Conservation (phyloP, 2,797 vertebrate species). For the Anas bahamensis region DNA sequence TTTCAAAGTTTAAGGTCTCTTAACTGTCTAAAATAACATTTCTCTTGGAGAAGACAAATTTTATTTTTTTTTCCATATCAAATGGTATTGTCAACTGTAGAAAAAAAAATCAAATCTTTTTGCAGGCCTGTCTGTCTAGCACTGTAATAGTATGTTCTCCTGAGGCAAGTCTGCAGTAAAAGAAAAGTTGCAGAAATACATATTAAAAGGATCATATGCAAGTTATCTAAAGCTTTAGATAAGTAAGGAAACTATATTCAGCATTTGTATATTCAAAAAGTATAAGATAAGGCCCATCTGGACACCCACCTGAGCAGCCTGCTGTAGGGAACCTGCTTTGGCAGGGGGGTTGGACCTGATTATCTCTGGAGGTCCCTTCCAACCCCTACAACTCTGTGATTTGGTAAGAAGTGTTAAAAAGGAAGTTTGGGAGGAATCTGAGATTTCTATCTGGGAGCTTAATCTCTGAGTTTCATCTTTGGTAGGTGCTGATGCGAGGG, state of each 20-base stretch:
- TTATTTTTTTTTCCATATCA: neutral
- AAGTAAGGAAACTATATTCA: neutral
- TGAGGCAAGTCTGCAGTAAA: neutral
- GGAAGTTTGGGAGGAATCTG: neutral
- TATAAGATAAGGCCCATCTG: too few relatives aligned
- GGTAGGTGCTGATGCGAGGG: neutral
- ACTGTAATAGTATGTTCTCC: neutral
- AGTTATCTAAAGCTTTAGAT: neutral
- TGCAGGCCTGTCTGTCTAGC: neutral
- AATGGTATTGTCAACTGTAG: neutral
- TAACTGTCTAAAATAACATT: neutral
- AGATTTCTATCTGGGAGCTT: neutral
- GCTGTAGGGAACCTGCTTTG: too few relatives aligned
- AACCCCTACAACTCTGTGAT: neutral
- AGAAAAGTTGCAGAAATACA: neutral
- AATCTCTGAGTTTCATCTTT: neutral
- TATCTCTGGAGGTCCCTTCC: too few relatives aligned
- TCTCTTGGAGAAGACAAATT: neutral
- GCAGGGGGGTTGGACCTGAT: too few relatives aligned
- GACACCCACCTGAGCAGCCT: too few relatives aligned
- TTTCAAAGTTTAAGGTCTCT: neutral
- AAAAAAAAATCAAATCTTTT: neutral
- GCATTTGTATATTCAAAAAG: too few relatives aligned
- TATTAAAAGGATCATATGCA: fast-evolving
- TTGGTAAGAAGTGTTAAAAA: neutral